Percentiles rank a stretch among this genome's conserved stretches.
Conservation (phyloP, 2,888 invertebrate species). For the Bugula neritina region DNA sequence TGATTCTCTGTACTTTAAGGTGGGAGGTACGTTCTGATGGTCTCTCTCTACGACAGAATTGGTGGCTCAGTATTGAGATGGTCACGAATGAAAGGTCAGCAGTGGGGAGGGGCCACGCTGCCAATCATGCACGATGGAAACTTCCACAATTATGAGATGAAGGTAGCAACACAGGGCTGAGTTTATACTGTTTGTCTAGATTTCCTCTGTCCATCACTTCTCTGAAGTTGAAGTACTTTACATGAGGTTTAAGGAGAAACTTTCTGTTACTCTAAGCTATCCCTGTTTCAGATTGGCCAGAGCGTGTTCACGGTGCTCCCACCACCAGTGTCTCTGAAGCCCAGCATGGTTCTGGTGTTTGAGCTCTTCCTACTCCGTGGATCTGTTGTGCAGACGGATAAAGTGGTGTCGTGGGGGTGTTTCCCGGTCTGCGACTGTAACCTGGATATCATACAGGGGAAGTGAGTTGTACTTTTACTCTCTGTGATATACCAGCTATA, state of each 20-base stretch:
- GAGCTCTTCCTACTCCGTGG: slow-evolving; percentile 50
- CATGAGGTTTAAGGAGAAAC: too few species aligned
- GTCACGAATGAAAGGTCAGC: slow-evolving; percentile 49
- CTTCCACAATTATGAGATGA: slow-evolving; percentile 48
- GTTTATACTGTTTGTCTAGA: too few species aligned
- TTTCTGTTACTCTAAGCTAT: too few species aligned
- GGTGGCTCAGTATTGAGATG: slow-evolving; percentile 49
- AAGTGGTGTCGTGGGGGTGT: slow-evolving; percentile 47
- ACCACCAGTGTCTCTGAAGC: slow-evolving; percentile 41
- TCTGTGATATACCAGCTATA: too few species aligned
- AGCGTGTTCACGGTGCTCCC: slow-evolving; percentile 50
- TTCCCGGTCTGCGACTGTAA: slow-evolving; percentile 48
- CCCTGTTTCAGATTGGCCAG: slow-evolving; percentile 43
- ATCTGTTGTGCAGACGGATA: slow-evolving; percentile 43
- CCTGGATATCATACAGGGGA: slow-evolving; percentile 50
- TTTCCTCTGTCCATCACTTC: too few species aligned
- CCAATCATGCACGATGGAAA: slow-evolving; percentile 46
- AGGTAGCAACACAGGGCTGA: slow-evolving; percentile 40
- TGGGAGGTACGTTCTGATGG: slow-evolving; percentile 49
- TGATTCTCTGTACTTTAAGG: slow-evolving; percentile 34
- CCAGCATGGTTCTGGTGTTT: slow-evolving; percentile 48
- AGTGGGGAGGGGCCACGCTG: slow-evolving; percentile 48
- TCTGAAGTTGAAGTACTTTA: too few species aligned
- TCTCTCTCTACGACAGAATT: slow-evolving; percentile 47
- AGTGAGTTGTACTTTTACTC: slow-evolving; percentile 39